Evolutionary conservation across 2,113 vertebrate species (phyloP).

Genomic region (Heterotis niloticus): DNA sequence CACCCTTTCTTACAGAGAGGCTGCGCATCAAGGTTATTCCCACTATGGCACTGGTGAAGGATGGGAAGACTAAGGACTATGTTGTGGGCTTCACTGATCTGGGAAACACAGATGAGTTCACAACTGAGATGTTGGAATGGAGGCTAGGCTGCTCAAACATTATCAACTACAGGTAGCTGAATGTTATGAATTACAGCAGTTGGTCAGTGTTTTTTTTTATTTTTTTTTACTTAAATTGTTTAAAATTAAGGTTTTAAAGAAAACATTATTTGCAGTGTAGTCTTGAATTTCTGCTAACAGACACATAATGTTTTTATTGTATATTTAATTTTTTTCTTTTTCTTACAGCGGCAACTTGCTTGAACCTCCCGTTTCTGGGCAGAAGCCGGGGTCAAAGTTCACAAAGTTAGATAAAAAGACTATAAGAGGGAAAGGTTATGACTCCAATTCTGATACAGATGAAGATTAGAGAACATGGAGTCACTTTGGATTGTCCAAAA

Average conservation of each 20-base stretch:
- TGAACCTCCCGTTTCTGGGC: conserved; percentile 78
- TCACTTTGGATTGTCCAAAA: neutral
- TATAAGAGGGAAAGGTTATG: conserved; percentile 82
- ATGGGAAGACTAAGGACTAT: conserved; percentile 91
- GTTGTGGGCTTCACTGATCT: conserved; percentile 88
- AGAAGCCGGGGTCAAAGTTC: conserved; percentile 79
- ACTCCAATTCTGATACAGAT: conserved; percentile 82
- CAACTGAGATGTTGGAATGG: conserved; percentile 92
- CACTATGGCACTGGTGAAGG: conserved; percentile 83
- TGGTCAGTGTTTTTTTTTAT: too few species aligned
- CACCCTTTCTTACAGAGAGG: conserved; percentile 91
- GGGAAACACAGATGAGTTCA: conserved; percentile 91
- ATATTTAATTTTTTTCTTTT: conserved; percentile 25
- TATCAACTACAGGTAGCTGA: conserved; percentile 87
- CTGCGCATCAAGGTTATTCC: conserved; percentile 88
- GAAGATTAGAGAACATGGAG: conserved; percentile 72
- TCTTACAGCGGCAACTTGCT: conserved; percentile 80
- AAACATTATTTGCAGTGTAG: too few species aligned
- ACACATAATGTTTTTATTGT: neutral
- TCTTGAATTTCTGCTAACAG: too few species aligned
- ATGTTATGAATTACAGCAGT: too few species aligned
- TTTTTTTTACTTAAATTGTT: too few species aligned
- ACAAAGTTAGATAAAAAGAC: conserved; percentile 95
- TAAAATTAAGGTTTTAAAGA: too few species aligned
- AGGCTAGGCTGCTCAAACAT: conserved; percentile 82